These are phyloP conservation scores for Agelaius phoeniceus DNA, from an alignment of 2,113 vertebrate species.

Conservation along the genomic window DNA sequence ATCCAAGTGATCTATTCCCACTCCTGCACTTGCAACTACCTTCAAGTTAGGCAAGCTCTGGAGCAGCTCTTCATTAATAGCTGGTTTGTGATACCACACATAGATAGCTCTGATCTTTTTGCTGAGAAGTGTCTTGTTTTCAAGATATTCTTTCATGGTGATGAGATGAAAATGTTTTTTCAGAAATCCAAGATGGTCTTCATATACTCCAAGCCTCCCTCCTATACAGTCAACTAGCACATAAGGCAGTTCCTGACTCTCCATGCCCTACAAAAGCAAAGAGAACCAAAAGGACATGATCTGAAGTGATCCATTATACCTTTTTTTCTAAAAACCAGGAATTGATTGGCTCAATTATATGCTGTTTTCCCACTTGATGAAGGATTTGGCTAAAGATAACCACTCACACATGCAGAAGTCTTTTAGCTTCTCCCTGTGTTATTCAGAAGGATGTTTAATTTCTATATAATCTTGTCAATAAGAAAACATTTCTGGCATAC, in stretches of 20 bases:
- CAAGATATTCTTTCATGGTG: constrained; percentile 68
- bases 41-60: constrained; percentile 75
- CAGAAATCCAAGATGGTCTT: constrained; percentile 64
- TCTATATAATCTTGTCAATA: background rate
- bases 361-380: background rate
- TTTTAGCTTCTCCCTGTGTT: background rate
- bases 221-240: constrained; percentile 66
- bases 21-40: constrained; percentile 75
- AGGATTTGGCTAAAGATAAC: background rate
- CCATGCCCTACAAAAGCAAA: constrained; percentile 53
- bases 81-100: constrained; percentile 61
- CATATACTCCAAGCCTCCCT: constrained; percentile 42
- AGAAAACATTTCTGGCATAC: background rate
- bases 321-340: background rate
- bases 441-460: background rate
- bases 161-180: constrained; percentile 75
- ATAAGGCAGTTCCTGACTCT: constrained; percentile 59
- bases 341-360: background rate
- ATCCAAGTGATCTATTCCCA: constrained; percentile 81
- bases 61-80: constrained; percentile 64
- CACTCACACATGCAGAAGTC: background rate
- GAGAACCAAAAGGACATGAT: background rate
- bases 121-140: constrained; percentile 60
- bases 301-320: background rate
- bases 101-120: constrained; percentile 75